Percentiles rank a stretch among this genome's conserved stretches.
Conservation (phyloP, 1,140 invertebrate species). For the Condylostylus longicornis region DNA sequence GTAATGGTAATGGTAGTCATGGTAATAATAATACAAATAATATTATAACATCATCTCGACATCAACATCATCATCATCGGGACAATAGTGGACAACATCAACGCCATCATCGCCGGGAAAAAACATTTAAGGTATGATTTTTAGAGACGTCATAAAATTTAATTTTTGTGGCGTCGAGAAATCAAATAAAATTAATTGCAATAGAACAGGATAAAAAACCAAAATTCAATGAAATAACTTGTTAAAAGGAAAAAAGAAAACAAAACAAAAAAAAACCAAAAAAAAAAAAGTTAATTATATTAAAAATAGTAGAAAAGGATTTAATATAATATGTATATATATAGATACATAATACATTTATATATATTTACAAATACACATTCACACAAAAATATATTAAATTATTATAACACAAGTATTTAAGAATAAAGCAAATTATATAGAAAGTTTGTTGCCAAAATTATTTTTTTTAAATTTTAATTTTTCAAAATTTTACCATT, state of each 20-base stretch:
- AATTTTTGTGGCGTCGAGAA: neutral
- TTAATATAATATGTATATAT: neutral
- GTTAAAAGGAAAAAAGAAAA: too few relatives aligned
- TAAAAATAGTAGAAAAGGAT: neutral
- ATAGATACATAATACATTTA: neutral
- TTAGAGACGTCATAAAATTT: conserved; percentile 34
- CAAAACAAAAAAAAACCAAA: too few relatives aligned
- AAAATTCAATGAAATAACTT: too few relatives aligned
- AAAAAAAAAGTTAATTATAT: too few relatives aligned
- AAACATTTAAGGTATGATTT: conserved; percentile 33
- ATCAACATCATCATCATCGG: conserved; percentile 18
- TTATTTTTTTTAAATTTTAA: too few relatives aligned
- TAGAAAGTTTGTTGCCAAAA: too few relatives aligned
- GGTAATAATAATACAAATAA: conserved; percentile 4
- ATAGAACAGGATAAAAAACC: too few relatives aligned
- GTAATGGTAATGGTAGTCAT: neutral
- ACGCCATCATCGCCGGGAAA: conserved; percentile 28
- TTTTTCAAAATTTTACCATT: too few relatives aligned
- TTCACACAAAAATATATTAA: too few relatives aligned
- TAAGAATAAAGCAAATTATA: too few relatives aligned
- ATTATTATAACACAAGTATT: too few relatives aligned
- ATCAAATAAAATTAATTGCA: neutral
- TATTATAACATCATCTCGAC: conserved; percentile 5
- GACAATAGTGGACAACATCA: conserved; percentile 11
- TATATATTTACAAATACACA: too few relatives aligned